Percentiles rank a stretch among this genome's conserved stretches.
These are phyloP conservation scores for Brachyopa scutellaris DNA, from an alignment of 2,888 invertebrate genomes.

Conservation along the genomic window DNA sequence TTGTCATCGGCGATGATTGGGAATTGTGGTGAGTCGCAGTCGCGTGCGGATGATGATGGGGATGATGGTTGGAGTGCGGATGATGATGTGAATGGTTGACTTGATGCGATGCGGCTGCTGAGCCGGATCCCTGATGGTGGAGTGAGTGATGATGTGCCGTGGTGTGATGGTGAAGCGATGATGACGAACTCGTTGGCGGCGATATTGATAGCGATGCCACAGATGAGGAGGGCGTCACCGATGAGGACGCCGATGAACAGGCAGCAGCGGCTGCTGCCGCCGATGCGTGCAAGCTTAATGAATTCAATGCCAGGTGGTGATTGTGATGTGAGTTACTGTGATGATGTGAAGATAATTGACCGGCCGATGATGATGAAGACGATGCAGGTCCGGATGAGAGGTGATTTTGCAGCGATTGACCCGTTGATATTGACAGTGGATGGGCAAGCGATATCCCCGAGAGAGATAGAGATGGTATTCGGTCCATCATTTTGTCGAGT, in stretches of 20 bases:
- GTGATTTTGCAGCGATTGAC: constrained; percentile 79
- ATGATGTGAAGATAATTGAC: constrained; percentile 73
- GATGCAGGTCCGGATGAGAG: constrained; percentile 77
- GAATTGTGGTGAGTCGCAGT: constrained; percentile 80
- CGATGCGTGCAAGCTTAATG: constrained; percentile 75
- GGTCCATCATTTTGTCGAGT: constrained; percentile 81
- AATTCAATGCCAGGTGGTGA: constrained; percentile 79
- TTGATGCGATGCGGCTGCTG: constrained; percentile 74
- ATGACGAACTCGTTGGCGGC: constrained; percentile 72
- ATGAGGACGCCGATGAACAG: constrained; percentile 64
- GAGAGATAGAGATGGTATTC: constrained; percentile 81
- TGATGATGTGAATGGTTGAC: constrained; percentile 73
- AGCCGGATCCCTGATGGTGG: constrained; percentile 66
- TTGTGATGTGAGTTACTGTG: constrained; percentile 75
- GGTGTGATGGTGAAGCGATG: constrained; percentile 69
- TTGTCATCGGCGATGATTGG: constrained; percentile 81
- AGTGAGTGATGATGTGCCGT: constrained; percentile 70
- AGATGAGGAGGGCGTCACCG: constrained; percentile 73
- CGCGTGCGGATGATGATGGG: constrained; percentile 77
- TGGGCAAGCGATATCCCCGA: constrained; percentile 82
- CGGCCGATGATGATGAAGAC: constrained; percentile 75
- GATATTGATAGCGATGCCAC: constrained; percentile 64
- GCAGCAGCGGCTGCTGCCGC: constrained; percentile 67
- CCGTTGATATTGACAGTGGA: constrained; percentile 79
- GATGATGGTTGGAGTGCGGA: constrained; percentile 76